A percentile compares a stretch with the other conserved stretches of the same genome.
Evolutionary conservation across 2,888 invertebrate genomes (phyloP).

Genomic region (Copidosoma aretas): DNA sequence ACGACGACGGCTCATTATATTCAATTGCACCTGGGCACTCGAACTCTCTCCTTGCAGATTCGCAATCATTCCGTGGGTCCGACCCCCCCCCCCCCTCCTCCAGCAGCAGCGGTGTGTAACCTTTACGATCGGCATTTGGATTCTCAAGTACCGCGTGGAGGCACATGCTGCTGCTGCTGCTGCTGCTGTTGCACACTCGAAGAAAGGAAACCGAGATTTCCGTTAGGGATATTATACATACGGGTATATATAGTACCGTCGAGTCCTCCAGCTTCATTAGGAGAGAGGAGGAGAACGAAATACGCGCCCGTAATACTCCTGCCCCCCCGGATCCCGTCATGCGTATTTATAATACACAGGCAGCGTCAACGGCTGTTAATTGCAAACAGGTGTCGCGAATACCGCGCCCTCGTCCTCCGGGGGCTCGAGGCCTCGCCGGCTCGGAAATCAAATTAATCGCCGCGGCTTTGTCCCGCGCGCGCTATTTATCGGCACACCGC

Average conservation of each 20-base stretch:
- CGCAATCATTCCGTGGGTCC: slow-evolving; percentile 48
- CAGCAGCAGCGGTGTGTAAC: no score
- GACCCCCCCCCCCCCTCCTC: no score
- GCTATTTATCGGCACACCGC: background rate
- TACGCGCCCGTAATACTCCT: no score
- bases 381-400: slow-evolving; percentile 33
- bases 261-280: slow-evolving; percentile 5
- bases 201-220: slow-evolving; percentile 51
- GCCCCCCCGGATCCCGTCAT: background rate
- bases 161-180: slow-evolving; percentile 23
- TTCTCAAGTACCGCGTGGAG: slow-evolving; percentile 25
- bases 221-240: slow-evolving; percentile 44
- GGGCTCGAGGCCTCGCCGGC: no score
- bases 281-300: background rate
- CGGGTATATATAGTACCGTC: no score
- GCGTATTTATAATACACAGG: background rate
- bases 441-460: no score
- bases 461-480: no score
- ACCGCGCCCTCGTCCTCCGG: no score
- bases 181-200: slow-evolving; percentile 35
- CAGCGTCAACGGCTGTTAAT: slow-evolving; percentile 18
- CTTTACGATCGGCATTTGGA: no score
- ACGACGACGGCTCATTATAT: slow-evolving; percentile 17
- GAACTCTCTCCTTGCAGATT: slow-evolving; percentile 50
- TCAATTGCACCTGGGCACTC: slow-evolving; percentile 55